A percentile compares a stretch with the other conserved stretches of the same genome.
Evolutionary conservation across 1,140 invertebrate genomes (phyloP).

Genomic region (Globodera ellingtonae): DNA sequence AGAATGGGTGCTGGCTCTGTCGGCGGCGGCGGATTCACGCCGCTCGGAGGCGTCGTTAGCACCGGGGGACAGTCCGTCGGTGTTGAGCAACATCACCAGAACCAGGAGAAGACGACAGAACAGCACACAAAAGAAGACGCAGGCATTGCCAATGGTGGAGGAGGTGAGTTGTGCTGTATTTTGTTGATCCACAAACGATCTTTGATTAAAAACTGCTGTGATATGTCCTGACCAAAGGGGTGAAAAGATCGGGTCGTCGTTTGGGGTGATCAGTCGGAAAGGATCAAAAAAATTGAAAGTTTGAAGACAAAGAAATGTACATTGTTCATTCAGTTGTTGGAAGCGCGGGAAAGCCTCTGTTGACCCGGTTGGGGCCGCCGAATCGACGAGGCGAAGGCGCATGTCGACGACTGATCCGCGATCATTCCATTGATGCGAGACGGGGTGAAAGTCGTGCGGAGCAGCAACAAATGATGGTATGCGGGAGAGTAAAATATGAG

Average conservation of each 20-base stretch:
- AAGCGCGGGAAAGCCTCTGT: neutral
- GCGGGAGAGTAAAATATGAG: too few species aligned
- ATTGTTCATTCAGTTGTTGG: neutral
- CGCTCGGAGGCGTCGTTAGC: too few species aligned
- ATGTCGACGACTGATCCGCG: slow-evolving; percentile 21
- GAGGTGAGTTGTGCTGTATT: neutral
- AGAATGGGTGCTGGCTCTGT: neutral
- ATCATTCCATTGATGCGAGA: slow-evolving; percentile 15
- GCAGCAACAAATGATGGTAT: neutral
- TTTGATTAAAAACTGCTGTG: too few species aligned
- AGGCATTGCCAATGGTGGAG: neutral
- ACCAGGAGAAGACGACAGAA: neutral
- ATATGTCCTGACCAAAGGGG: too few species aligned
- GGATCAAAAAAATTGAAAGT: too few species aligned
- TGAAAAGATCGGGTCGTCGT: too few species aligned
- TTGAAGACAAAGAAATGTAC: too few species aligned
- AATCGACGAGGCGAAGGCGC: slow-evolving; percentile 17
- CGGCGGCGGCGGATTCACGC: too few species aligned
- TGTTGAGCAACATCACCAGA: neutral
- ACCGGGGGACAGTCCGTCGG: neutral
- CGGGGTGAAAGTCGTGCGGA: neutral
- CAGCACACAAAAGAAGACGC: neutral
- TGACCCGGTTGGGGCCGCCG: neutral
- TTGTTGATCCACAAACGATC: neutral
- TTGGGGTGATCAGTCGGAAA: too few species aligned